Conservation (phyloP, 2,797 vertebrate genomes). For the Myotis daubentonii region DNA sequence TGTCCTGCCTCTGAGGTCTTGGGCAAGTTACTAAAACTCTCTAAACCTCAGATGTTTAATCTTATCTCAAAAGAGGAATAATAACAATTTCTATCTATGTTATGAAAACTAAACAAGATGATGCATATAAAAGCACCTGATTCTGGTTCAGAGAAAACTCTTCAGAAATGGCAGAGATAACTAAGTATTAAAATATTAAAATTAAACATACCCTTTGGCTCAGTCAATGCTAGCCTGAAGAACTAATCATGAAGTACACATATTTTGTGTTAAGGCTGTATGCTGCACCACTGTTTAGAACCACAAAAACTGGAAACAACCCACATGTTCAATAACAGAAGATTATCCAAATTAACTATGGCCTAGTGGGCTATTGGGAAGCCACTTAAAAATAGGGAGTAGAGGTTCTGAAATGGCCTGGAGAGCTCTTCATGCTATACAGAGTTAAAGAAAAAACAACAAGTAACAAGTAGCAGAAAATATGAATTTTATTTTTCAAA, state of each 20-base stretch:
- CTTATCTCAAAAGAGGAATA: slow-evolving; percentile 36
- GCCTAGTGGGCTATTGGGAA: neutral
- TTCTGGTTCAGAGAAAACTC: neutral
- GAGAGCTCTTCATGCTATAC: neutral
- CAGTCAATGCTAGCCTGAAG: neutral
- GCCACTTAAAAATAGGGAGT: neutral
- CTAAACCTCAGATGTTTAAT: neutral
- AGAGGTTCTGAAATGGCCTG: neutral
- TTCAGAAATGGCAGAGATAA: neutral
- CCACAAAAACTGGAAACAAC: neutral
- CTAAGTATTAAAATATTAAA: neutral
- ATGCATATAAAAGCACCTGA: neutral
- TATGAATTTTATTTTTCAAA: neutral
- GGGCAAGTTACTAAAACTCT: neutral
- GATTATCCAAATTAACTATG: slow-evolving; percentile 10
- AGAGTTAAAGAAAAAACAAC: neutral
- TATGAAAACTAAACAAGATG: neutral
- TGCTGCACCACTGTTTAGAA: neutral
- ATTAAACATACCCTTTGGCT: neutral
- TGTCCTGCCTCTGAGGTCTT: neutral
- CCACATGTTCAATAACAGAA: neutral
- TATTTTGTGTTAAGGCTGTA: neutral
- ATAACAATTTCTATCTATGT: neutral
- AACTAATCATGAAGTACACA: neutral
- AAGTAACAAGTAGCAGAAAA: neutral